Evolutionary conservation across 1,140 invertebrate species (phyloP).

Genomic region (Andricus grossulariae): DNA sequence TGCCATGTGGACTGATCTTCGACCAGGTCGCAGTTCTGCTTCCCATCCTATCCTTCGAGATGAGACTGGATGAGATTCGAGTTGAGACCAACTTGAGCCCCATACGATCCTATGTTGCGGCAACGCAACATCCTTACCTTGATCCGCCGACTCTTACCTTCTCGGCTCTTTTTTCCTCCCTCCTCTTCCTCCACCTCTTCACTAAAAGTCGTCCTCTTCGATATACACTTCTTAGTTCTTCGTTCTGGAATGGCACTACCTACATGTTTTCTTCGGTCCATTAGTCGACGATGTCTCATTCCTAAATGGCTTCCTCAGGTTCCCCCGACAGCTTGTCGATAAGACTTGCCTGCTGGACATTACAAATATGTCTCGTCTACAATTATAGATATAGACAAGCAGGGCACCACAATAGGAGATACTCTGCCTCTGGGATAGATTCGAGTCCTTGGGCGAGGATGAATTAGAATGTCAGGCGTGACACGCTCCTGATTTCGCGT

Average conservation of each 20-base stretch:
- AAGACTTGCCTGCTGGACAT: constrained; percentile 21
- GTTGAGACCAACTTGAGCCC: constrained; percentile 37
- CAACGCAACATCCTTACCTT: constrained; percentile 70
- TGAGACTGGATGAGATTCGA: background rate
- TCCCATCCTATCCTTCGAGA: constrained; percentile 18
- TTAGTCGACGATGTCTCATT: constrained; percentile 44
- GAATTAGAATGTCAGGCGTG: constrained; percentile 5
- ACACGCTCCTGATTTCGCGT: background rate
- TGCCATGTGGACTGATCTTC: constrained; percentile 39
- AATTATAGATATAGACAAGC: background rate
- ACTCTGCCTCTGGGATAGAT: background rate
- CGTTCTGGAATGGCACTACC: background rate
- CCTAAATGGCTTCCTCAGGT: constrained; percentile 46
- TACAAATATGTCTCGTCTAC: constrained; percentile 29
- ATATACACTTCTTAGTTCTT: constrained; percentile 5
- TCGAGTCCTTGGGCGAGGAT: background rate
- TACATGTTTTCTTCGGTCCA: constrained; percentile 40
- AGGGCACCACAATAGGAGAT: background rate
- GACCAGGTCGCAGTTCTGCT: constrained; percentile 15
- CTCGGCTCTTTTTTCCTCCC: constrained; percentile 37
- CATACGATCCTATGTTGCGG: constrained; percentile 65
- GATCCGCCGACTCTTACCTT: constrained; percentile 69
- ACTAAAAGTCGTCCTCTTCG: constrained; percentile 8
- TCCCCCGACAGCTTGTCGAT: constrained; percentile 27
- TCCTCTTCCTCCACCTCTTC: background rate